These are phyloP conservation scores for Motacilla tschutschensis DNA, from an alignment of 2,113 vertebrate species.

Conservation along the genomic window DNA sequence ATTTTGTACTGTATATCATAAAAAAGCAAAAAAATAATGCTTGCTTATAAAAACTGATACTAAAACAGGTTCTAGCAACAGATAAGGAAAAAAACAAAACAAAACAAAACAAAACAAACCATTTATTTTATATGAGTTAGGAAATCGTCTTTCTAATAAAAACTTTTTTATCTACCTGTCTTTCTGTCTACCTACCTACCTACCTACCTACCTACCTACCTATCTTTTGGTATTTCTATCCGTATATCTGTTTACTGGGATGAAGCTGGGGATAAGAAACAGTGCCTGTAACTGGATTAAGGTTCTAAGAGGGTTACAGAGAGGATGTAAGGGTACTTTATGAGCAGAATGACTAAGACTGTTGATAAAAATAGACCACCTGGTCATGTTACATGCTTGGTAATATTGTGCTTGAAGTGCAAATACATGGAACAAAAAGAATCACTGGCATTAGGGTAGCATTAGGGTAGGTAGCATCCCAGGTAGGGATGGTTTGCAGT, in stretches of 20 bases:
- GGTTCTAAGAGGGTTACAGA: slow-evolving; percentile 1
- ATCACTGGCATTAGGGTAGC: neutral
- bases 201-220: no score
- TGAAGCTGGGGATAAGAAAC: neutral
- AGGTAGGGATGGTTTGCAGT: neutral
- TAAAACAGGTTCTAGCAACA: neutral
- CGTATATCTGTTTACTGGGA: neutral
- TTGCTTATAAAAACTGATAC: neutral
- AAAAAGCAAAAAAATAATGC: neutral
- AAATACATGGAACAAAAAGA: neutral
- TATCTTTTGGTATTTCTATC: neutral
- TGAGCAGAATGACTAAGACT: neutral
- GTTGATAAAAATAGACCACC: slow-evolving; percentile 12
- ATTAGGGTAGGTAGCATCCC: neutral
- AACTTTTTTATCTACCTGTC: neutral
- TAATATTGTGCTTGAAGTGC: neutral
- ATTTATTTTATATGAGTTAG: neutral
- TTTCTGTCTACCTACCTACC: neutral
- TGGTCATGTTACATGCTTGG: neutral
- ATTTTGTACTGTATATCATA: neutral
- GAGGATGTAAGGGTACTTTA: neutral
- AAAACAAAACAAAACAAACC: accelerated
- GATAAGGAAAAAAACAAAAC: neutral
- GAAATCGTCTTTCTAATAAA: neutral
- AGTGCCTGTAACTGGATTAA: slow-evolving; percentile 13